Evolutionary conservation across 2,888 invertebrate species (phyloP), one percentile per base, ranked within the genome.

Genomic region (Schrankia costaestrigalis): DNA sequence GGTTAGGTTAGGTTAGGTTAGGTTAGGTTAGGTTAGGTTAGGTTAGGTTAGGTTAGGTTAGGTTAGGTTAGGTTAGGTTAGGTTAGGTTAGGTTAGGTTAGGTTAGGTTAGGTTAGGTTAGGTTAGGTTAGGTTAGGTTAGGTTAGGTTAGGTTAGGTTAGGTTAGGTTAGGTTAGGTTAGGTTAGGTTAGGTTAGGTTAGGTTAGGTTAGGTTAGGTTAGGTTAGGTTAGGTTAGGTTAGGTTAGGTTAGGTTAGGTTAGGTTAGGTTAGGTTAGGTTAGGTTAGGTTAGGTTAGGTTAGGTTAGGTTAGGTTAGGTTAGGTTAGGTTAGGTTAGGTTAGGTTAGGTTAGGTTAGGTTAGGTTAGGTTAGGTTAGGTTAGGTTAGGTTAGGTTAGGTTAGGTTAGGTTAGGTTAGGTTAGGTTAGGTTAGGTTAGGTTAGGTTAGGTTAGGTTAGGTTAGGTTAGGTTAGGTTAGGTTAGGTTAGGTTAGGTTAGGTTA

Each of bases 131-230:
- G 47, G 41, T 44, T 37, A 44, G 47, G 43, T 41, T 41, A 47
- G 23, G 23, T 42, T 35, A 44, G 46, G 37, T 42, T 40, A 45
- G 30, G 44, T 43, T 39, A 45, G 45, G 44, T 46, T 41, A 45
- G 46, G 43, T 42, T 32, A 42, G 40, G 44, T 40, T 36, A 41
- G 41, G 39, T 41, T 41, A 45, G 42, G 40, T 41, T 41, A 42
- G 48, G 42, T 40, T 38, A 45, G 48, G 45, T 43, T 39, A 3
- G 31, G 6, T 10, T 13, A 28, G 15, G 5, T 15, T 9, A 46
- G 50, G 50, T 51, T 55, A 46, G 46, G 49, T 56, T 53, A 46
- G 51, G 51, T 56, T 55, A 55, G 50, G 55, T 63, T 56, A 44
- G 61, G 59, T 60, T 56, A 52, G 57, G 62, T 26, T 26, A 26